Evolutionary conservation across 1,140 invertebrate species (phyloP).

Genomic region (Chironomus tepperi): DNA sequence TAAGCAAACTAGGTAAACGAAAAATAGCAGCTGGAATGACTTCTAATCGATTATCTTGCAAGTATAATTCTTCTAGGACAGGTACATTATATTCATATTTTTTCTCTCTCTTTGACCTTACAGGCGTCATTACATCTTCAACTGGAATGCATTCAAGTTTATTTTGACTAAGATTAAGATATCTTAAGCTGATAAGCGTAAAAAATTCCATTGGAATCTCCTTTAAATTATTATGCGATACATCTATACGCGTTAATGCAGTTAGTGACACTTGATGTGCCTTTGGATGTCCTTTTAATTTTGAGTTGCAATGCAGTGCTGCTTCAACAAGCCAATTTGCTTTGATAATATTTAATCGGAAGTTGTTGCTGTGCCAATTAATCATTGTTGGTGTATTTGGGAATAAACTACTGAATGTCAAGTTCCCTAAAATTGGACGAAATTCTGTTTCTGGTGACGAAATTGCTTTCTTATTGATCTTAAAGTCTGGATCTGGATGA

Average conservation of each 20-base stretch:
- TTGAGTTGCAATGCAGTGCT: conserved; percentile 73
- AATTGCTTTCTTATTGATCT: conserved; percentile 77
- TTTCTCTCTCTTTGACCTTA: conserved; percentile 25
- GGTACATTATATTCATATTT: conserved; percentile 51
- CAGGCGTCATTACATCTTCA: conserved; percentile 33
- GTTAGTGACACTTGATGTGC: conserved; percentile 66
- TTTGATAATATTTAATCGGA: conserved; percentile 48
- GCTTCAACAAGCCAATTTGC: conserved; percentile 80
- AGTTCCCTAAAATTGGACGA: conserved; percentile 49
- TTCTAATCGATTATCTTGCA: conserved; percentile 81
- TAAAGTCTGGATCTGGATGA: conserved; percentile 74
- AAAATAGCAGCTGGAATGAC: conserved; percentile 72
- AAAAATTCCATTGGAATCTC: conserved; percentile 75
- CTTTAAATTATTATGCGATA: conserved; percentile 82
- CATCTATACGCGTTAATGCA: conserved; percentile 87
- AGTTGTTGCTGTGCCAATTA: conserved; percentile 85
- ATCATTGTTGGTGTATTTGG: conserved; percentile 84
- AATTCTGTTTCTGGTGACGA: conserved; percentile 48
- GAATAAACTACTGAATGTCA: conserved; percentile 71
- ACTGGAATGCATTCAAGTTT: conserved; percentile 66
- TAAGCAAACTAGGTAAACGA: conserved; percentile 65
- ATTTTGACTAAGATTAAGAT: conserved; percentile 81
- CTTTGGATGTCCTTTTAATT: conserved; percentile 59
- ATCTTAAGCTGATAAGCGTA: conserved; percentile 66
- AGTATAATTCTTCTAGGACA: conserved; percentile 77